phyloP scores from a whole-genome alignment of 2,888 invertebrate species.

The Nasonovia ribisnigri region DNA sequence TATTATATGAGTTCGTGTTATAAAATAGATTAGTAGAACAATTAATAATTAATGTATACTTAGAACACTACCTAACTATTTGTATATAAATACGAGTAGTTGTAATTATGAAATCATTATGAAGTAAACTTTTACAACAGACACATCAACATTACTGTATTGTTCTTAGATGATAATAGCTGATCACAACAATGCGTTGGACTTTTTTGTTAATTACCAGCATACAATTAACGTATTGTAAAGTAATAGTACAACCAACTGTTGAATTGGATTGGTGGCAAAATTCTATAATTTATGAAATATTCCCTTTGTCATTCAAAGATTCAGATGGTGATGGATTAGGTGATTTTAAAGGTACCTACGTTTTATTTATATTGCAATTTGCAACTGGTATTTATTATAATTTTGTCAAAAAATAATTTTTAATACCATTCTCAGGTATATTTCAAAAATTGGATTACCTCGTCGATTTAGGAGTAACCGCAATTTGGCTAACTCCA shows the following conservation, averaged over 20 bases:
- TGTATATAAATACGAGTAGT: too few species aligned
- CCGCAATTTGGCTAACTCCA: slow-evolving; percentile 48
- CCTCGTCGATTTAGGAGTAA: slow-evolving; percentile 34
- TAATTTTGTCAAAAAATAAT: background rate
- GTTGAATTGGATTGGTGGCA: slow-evolving; percentile 47
- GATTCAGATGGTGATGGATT: slow-evolving; percentile 39
- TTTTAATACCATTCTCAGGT: background rate
- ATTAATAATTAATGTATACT: background rate
- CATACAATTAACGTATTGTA: background rate
- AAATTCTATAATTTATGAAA: slow-evolving; percentile 50
- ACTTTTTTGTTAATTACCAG: background rate
- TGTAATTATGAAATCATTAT: background rate
- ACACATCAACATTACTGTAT: background rate
- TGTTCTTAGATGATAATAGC: background rate
- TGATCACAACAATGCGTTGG: background rate
- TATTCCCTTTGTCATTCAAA: slow-evolving; percentile 43
- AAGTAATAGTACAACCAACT: background rate
- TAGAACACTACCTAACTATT: background rate
- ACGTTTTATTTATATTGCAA: background rate
- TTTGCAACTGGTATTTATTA: background rate
- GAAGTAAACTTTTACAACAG: background rate
- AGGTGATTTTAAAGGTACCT: slow-evolving; percentile 32
- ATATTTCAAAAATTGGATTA: slow-evolving; percentile 56
- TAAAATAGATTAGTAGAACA: background rate
- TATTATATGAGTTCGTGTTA: background rate